Conservation (phyloP, 1,140 invertebrate genomes). For the Colletes latitarsis region DNA sequence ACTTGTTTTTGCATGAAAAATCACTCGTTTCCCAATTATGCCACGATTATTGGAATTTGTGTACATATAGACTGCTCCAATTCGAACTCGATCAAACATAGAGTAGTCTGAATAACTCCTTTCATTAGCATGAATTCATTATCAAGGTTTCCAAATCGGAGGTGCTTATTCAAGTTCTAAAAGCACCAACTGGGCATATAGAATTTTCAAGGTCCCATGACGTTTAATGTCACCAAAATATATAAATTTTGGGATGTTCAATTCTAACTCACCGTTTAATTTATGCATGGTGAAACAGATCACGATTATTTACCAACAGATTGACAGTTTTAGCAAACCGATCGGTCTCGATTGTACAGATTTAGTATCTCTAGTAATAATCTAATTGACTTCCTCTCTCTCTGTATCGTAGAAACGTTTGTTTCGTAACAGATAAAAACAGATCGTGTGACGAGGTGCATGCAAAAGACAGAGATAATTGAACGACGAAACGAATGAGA, state of each 20-base stretch:
- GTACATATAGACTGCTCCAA: no score
- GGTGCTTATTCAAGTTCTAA: no score
- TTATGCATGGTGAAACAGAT: background rate
- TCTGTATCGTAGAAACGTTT: slow-evolving; percentile 12
- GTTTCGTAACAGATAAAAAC: slow-evolving; percentile 54
- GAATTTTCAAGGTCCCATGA: no score
- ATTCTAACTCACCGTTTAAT: background rate
- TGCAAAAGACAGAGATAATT: slow-evolving; percentile 40
- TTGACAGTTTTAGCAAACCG: background rate
- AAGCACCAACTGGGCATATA: no score
- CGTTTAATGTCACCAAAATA: background rate
- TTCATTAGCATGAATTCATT: no score
- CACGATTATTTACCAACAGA: background rate
- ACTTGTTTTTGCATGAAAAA: no score
- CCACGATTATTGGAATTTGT: no score
- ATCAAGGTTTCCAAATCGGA: background rate
- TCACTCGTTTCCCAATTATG: no score
- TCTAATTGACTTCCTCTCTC: slow-evolving; percentile 6
- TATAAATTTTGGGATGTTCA: background rate
- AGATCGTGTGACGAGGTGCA: slow-evolving; percentile 29
- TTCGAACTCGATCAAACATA: no score
- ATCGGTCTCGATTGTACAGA: background rate
- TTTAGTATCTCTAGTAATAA: background rate
- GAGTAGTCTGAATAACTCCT: no score
- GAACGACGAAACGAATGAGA: slow-evolving; percentile 43